Conservation (phyloP, 2,113 vertebrate genomes). For the Onychorhynchus coronatus region DNA sequence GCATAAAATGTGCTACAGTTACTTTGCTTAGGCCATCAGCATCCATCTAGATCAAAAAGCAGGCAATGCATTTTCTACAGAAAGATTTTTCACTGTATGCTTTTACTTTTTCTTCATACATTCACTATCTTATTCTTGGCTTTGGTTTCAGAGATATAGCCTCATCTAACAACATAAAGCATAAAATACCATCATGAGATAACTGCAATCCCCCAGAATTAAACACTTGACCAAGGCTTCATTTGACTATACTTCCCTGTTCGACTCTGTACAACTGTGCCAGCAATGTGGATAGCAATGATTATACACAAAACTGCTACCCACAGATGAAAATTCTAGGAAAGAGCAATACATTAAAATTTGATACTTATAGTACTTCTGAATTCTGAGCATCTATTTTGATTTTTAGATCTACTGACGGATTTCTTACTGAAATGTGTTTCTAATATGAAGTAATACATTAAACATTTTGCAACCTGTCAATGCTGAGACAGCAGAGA, state of each 20-base stretch:
- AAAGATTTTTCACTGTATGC: neutral
- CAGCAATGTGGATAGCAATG: neutral
- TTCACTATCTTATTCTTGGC: neutral
- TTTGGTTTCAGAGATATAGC: neutral
- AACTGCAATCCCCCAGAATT: neutral
- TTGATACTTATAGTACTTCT: neutral
- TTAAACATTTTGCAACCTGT: conserved; percentile 18
- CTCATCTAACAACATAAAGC: neutral
- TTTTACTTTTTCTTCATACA: neutral
- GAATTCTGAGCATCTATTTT: conserved; percentile 11
- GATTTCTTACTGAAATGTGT: neutral
- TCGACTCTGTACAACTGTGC: neutral
- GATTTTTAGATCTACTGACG: neutral
- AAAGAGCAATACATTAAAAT: neutral
- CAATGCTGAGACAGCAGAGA: neutral
- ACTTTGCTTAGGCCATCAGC: neutral
- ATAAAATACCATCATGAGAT: neutral
- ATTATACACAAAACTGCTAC: neutral
- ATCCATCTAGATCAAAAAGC: neutral
- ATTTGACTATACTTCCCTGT: neutral
- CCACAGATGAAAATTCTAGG: neutral
- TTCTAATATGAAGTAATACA: neutral
- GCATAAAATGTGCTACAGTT: neutral
- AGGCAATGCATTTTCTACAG: neutral
- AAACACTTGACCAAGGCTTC: neutral